phyloP scores from a whole-genome alignment of 1,140 invertebrate species.

The Laupala kohalensis region DNA sequence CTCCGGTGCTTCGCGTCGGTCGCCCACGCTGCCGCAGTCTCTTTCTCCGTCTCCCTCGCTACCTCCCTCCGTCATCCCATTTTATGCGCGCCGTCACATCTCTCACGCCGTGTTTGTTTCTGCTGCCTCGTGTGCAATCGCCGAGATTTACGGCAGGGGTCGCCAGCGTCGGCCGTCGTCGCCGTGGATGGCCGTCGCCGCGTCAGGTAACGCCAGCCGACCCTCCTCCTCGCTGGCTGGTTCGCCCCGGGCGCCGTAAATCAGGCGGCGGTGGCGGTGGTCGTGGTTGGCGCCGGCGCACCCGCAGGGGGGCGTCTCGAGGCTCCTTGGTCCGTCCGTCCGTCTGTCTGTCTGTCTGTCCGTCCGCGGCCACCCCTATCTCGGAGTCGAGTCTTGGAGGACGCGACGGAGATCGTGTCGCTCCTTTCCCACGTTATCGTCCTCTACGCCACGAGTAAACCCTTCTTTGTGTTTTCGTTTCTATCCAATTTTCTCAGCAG shows the following conservation, averaged over 20 bases:
- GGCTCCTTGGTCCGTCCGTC: not conserved
- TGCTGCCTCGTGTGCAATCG: not conserved
- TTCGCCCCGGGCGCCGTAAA: not conserved
- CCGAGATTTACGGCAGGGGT: not conserved
- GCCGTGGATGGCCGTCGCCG: not conserved
- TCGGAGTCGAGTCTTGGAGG: not conserved
- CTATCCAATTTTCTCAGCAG: too few relatives aligned
- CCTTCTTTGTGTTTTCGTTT: too few relatives aligned
- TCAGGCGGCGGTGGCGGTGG: not conserved
- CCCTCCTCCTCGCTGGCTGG: too few relatives aligned
- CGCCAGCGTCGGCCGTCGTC: not conserved
- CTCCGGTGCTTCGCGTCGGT: not conserved
- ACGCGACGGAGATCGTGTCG: not conserved
- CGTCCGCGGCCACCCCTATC: too few relatives aligned
- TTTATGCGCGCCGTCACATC: not conserved
- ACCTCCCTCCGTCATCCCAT: not conserved
- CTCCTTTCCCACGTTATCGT: too few relatives aligned
- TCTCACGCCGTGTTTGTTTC: not conserved
- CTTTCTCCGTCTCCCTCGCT: not conserved
- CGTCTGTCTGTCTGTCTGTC: too few relatives aligned
- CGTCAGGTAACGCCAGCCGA: not conserved
- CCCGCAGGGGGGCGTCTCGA: not conserved
- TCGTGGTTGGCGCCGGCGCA: too few relatives aligned
- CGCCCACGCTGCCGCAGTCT: not conserved
- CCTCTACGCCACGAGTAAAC: too few relatives aligned